Evolutionary conservation across 1,140 invertebrate genomes (phyloP).

Genomic region (Diplogasteroides magnus): DNA sequence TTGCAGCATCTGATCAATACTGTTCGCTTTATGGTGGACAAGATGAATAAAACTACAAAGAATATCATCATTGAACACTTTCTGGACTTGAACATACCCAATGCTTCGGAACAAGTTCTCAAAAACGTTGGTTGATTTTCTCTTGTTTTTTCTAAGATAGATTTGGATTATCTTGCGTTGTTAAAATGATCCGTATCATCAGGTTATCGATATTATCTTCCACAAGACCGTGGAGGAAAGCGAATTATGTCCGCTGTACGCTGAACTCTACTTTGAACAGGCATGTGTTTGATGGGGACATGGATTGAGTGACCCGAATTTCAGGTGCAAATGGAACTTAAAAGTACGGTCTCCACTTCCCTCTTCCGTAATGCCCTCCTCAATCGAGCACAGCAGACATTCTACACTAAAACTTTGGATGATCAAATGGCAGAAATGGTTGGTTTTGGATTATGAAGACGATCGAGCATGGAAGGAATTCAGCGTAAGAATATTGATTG

Average conservation of each 20-base stretch:
- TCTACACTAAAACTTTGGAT: slow-evolving; percentile 17
- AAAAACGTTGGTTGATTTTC: no score
- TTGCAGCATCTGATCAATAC: slow-evolving; percentile 34
- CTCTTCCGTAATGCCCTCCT: slow-evolving; percentile 21
- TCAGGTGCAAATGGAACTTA: neutral
- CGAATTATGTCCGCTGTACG: slow-evolving; percentile 49
- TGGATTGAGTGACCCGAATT: slow-evolving; percentile 15
- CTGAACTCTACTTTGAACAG: slow-evolving; percentile 46
- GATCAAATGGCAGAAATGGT: slow-evolving; percentile 18
- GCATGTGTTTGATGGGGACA: neutral
- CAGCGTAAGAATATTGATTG: slow-evolving; percentile 22
- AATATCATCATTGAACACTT: slow-evolving; percentile 40
- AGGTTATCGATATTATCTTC: slow-evolving; percentile 46
- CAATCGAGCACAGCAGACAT: slow-evolving; percentile 10
- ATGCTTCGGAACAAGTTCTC: neutral
- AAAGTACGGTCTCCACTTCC: neutral
- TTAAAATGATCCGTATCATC: slow-evolving; percentile 21
- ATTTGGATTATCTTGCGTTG: no score
- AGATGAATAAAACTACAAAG: slow-evolving; percentile 50
- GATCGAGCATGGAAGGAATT: slow-evolving; percentile 18
- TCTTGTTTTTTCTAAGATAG: no score
- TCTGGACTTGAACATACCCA: slow-evolving; percentile 11
- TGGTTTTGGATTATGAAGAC: slow-evolving; percentile 37
- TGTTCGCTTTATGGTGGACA: slow-evolving; percentile 46
- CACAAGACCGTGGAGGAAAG: slow-evolving; percentile 54